These are phyloP conservation scores for Sinelater perroti DNA, from an alignment of 2,888 invertebrate species.

Conservation along the genomic window DNA sequence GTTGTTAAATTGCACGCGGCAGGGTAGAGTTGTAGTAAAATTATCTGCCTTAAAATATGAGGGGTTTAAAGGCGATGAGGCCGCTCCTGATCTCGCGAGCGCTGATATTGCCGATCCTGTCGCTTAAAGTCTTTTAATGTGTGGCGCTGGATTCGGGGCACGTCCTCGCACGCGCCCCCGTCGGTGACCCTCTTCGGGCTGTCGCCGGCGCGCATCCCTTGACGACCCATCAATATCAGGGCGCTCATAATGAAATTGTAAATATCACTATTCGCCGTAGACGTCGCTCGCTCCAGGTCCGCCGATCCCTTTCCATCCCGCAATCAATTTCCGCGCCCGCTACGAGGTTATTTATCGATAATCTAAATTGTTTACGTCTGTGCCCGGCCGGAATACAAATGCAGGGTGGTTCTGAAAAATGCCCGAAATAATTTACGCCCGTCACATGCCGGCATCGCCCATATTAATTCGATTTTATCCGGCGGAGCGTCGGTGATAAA, in stretches of 20 bases:
- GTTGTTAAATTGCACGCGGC: constrained; percentile 54
- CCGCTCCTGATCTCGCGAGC: constrained; percentile 36
- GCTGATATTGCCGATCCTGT: constrained; percentile 44
- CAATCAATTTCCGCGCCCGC: constrained; percentile 55
- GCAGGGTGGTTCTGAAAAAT: constrained; percentile 36
- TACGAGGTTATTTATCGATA: constrained; percentile 57
- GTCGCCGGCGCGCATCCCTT: constrained; percentile 35
- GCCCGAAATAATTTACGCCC: constrained; percentile 39
- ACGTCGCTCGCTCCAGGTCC: constrained; percentile 1
- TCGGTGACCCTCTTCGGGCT: constrained; percentile 33
- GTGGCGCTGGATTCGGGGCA: constrained; percentile 44
- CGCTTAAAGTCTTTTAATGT: constrained; percentile 44
- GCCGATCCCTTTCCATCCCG: constrained; percentile 45
- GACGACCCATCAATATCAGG: constrained; percentile 41
- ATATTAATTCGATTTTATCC: constrained; percentile 51
- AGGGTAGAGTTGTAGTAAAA: constrained; percentile 48
- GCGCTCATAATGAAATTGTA: constrained; percentile 54
- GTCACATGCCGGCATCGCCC: constrained; percentile 39
- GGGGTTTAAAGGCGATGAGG: constrained; percentile 48
- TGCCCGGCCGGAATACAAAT: constrained; percentile 51
- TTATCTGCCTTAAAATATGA: constrained; percentile 52
- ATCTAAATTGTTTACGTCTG: constrained; percentile 56
- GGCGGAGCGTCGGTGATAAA: constrained; percentile 43
- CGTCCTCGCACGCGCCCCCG: constrained; percentile 44
- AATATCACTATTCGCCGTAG: constrained; percentile 37